Conservation (phyloP, 2,113 vertebrate species). For the Laticauda laticaudata region DNA sequence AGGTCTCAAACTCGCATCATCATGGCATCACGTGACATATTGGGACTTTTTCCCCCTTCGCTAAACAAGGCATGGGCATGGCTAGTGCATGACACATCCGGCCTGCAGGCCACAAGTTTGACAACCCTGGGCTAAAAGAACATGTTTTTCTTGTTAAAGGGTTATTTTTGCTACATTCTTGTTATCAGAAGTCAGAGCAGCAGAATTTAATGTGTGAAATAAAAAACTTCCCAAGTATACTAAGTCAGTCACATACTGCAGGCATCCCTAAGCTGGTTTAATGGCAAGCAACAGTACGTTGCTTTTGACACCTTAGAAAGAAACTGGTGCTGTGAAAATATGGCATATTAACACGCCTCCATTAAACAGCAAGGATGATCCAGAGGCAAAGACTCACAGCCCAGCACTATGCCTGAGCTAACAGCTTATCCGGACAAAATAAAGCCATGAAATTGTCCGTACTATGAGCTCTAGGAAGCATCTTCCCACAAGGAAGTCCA, state of each 20-base stretch:
- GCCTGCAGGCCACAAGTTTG: too few relatives aligned
- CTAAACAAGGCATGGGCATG: too few relatives aligned
- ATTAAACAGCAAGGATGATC: background rate
- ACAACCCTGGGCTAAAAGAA: background rate
- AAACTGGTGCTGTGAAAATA: background rate
- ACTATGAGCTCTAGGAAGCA: background rate
- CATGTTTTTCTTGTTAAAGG: background rate
- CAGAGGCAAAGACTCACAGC: background rate
- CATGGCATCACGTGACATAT: too few relatives aligned
- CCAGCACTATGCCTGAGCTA: background rate
- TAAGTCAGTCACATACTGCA: background rate
- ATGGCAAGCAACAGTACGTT: background rate
- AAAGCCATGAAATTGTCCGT: background rate
- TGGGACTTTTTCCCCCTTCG: too few relatives aligned
- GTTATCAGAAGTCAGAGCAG: background rate
- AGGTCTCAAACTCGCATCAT: too few relatives aligned
- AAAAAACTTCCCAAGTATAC: background rate
- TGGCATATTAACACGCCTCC: background rate
- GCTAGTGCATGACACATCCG: too few relatives aligned
- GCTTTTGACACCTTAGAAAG: background rate
- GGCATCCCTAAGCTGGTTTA: background rate
- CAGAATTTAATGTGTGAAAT: background rate
- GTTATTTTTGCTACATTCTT: background rate
- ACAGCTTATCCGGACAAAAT: background rate
- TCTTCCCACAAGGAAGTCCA: background rate